phyloP scores from a whole-genome alignment of 2,113 vertebrate genomes.

The Anthoscopus minutus region DNA sequence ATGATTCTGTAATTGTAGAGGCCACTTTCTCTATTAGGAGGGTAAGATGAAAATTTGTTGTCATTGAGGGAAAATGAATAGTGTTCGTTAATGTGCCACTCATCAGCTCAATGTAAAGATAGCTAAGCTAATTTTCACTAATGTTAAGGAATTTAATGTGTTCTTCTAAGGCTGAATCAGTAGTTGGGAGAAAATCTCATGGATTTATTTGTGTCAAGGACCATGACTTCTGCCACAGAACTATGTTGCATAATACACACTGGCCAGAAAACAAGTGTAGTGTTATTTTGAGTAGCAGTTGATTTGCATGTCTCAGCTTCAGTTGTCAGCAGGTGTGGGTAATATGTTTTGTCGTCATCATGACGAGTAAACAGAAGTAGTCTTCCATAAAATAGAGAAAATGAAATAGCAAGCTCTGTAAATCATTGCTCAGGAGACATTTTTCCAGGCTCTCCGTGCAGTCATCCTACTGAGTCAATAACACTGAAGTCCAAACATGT shows the following conservation, averaged over 20 bases:
- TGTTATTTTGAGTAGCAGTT: not conserved
- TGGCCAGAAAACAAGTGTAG: not conserved
- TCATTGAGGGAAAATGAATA: not conserved
- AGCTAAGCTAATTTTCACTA: not conserved
- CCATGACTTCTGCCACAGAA: not conserved
- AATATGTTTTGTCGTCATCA: not conserved
- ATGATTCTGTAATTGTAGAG: not conserved
- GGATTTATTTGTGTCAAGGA: not conserved
- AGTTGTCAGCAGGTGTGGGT: not conserved
- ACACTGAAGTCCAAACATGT: not conserved
- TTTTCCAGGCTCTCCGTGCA: not conserved
- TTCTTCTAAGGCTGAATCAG: not conserved
- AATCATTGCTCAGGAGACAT: not conserved
- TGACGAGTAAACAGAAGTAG: not conserved
- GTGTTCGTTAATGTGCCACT: not conserved
- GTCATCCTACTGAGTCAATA: not conserved
- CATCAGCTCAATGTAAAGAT: accelerated
- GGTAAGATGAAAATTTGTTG: not conserved
- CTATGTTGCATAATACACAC: not conserved
- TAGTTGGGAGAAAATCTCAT: not conserved
- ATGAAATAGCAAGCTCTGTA: not conserved
- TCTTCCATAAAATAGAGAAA: not conserved
- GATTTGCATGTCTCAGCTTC: not conserved
- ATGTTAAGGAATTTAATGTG: accelerated
- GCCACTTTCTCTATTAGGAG: not conserved